Evolutionary conservation across 2,797 vertebrate species (phyloP), one percentile per base, ranked within the genome.

Genomic region (Anguilla obscura): DNA sequence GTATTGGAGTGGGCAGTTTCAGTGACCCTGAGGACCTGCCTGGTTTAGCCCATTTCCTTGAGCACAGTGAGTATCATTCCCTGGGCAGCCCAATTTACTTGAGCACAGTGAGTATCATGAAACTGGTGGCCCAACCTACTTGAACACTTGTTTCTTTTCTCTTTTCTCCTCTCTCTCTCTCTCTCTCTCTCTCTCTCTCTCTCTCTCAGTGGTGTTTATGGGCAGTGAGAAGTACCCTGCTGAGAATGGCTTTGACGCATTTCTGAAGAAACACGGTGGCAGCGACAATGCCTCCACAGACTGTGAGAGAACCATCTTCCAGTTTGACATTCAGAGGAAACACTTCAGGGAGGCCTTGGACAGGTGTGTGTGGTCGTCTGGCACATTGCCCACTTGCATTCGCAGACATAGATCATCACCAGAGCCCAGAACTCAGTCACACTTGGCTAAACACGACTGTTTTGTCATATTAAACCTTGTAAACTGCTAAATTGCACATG

Each of bases 1-100:
- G 98, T 92, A 94, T 99, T 88, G 97, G 97, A 86, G 97, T 97
- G 88, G 98, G 98, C 93, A 98, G 98, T 95, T 99, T 99, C 95
- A 98, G 97, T 88, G 98, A 99, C 94, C 98, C 98, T 0, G 92
- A 95, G 90, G 98, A 99, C 93, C 96, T 99, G 85, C 98, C 98
- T 0, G 98, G 98, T 92, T 96, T 99, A 88, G 98, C 98, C 90
- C 98, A 99, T 95, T 99, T 99, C 94, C 95, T 99, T 94, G 98
- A 99, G 91, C 98, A 99, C 91, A 99, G 98, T 99, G 96, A 95
- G 98, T 97, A 24, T 18, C 45, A 10, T 58, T 90, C 89, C 86
- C 27, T 24, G 14, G 3, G 27, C 36, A 30, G 30, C 60, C 27
- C 9, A 50, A 48, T 30, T 24, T 40, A 8, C 24, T n/a, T 86